Evolutionary conservation across 1,140 invertebrate species (phyloP).

Genomic region (Drosophila lowei): DNA sequence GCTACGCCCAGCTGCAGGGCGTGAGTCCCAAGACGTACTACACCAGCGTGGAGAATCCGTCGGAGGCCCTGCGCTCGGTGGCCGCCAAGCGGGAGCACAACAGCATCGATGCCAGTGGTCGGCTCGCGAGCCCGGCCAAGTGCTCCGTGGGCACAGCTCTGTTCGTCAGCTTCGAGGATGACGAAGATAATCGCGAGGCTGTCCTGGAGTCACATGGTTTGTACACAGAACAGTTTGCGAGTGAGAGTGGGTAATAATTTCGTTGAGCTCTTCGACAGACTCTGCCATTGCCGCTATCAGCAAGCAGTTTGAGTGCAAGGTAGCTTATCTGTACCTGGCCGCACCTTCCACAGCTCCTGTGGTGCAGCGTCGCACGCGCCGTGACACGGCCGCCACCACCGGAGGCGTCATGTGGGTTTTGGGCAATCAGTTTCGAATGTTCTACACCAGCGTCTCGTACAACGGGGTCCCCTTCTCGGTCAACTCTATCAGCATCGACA

Average conservation of each 20-base stretch:
- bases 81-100: conserved; percentile 60
- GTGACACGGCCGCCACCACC: conserved; percentile 52
- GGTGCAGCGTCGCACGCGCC: conserved; percentile 58
- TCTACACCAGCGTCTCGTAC: conserved; percentile 46
- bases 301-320: conserved; percentile 68
- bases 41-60: conserved; percentile 72
- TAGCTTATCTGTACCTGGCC: conserved; percentile 74
- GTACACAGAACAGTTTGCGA: conserved; percentile 11
- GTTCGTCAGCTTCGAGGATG: conserved; percentile 83
- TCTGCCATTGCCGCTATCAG: conserved; percentile 65
- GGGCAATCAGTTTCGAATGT: conserved; percentile 65
- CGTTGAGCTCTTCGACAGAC: conserved; percentile 51
- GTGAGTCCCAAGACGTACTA: conserved; percentile 76
- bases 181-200: conserved; percentile 74
- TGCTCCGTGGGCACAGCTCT: conserved; percentile 58
- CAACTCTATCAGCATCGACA: conserved; percentile 30
- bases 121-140: conserved; percentile 58
- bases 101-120: conserved; percentile 58
- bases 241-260: neutral
- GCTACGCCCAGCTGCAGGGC: conserved; percentile 67
- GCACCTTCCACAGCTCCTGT: conserved; percentile 52
- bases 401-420: conserved; percentile 21
- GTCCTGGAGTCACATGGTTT: conserved; percentile 84
- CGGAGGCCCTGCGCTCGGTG: conserved; percentile 63
- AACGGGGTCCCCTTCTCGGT: conserved; percentile 23